phyloP scores from a whole-genome alignment of 2,113 vertebrate genomes.

The Archocentrus centrarchus region DNA sequence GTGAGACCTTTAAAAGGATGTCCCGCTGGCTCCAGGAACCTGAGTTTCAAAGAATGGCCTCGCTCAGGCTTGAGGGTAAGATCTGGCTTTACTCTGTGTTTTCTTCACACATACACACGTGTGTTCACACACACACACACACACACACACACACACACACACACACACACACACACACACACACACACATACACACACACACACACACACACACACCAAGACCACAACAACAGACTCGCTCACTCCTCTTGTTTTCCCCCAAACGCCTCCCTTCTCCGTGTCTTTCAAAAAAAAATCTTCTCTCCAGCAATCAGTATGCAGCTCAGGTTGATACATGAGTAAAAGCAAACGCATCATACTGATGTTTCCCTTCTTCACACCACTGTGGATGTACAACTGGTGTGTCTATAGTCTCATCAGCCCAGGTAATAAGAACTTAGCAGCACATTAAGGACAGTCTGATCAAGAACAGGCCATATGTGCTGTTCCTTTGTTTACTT shows the following conservation, averaged over 20 bases:
- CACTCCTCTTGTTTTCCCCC: slow-evolving; percentile 62
- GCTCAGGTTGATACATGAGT: slow-evolving; percentile 65
- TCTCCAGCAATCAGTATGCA: slow-evolving; percentile 71
- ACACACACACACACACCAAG: slow-evolving; percentile 29
- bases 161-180: not conserved
- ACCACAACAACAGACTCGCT: slow-evolving; percentile 58
- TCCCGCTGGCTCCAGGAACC: slow-evolving; percentile 88
- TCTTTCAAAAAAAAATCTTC: slow-evolving; percentile 61
- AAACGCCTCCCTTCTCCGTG: slow-evolving; percentile 54
- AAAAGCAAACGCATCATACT: slow-evolving; percentile 61
- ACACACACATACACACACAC: not conserved
- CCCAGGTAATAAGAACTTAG: slow-evolving; percentile 35
- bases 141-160: not conserved
- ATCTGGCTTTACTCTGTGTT: slow-evolving; percentile 59
- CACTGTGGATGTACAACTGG: not conserved
- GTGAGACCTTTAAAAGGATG: slow-evolving; percentile 90
- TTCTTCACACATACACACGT: slow-evolving; percentile 37
- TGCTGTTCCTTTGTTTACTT: slow-evolving; percentile 73
- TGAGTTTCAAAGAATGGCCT: slow-evolving; percentile 88
- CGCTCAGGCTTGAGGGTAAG: slow-evolving; percentile 88
- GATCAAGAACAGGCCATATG: slow-evolving; percentile 63
- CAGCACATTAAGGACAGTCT: slow-evolving; percentile 56
- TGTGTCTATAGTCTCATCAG: slow-evolving; percentile 55
- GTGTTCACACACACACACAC: not conserved
- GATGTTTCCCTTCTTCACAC: slow-evolving; percentile 45